Percentiles rank a stretch among this genome's conserved stretches.
phyloP scores from a whole-genome alignment of 2,113 vertebrate genomes.

The Myiozetetes cayanensis region DNA sequence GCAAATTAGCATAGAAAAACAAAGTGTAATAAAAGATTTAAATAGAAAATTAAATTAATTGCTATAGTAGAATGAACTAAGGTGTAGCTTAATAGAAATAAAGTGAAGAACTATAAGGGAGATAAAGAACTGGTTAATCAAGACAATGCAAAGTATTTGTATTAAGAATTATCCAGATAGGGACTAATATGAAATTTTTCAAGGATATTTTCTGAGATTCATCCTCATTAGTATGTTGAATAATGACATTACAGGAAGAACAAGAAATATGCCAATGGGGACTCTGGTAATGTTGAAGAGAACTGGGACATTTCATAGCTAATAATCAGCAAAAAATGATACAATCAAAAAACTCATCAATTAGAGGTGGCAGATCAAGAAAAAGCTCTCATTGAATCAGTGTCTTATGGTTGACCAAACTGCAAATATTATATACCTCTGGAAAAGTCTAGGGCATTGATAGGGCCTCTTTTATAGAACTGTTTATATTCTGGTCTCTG shows the following conservation, averaged over 20 bases:
- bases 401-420: not conserved
- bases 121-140: not conserved
- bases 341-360: not conserved
- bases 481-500: not conserved
- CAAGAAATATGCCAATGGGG: not conserved
- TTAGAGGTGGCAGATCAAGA: not conserved
- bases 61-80: not conserved
- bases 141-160: not conserved
- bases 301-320: not conserved
- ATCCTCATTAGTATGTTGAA: not conserved
- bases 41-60: not conserved
- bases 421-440: not conserved
- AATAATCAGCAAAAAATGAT: not conserved
- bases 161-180: not conserved
- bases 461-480: not conserved
- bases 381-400: not conserved
- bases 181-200: not conserved
- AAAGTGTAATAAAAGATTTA: not conserved
- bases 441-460: not conserved
- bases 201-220: not conserved
- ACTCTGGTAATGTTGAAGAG: not conserved
- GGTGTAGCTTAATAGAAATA: not conserved
- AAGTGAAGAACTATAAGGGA: not conserved
- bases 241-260: not conserved
- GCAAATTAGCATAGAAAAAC: not conserved